Evolutionary conservation across 2,797 vertebrate genomes (phyloP), one percentile per base, ranked within the genome.

Genomic region (Mionectes olivaceus): DNA sequence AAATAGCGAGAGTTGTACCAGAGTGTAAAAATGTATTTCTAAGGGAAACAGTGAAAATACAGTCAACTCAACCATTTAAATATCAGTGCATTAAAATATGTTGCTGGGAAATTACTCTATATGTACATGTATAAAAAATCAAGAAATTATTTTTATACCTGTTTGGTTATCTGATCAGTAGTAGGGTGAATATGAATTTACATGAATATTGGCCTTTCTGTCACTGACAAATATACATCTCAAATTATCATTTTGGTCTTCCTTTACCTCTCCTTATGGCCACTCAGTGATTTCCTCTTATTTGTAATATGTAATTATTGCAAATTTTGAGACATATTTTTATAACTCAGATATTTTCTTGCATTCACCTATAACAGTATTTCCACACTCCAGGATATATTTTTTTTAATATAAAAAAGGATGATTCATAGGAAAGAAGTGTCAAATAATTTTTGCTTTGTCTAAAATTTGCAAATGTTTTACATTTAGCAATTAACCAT

Each of bases 361-460:
- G 22, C 41, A 88, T 67, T 92, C 74, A 53, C 19, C 9, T 91
- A 10, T 63, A 88, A 86, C 70, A 90, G 55, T 90, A 89, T 92
- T 96, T 89, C 65, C 47, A 73, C 86, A 95, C 92, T 96, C 88
- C 92, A 88, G 93, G 91, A 91, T 77, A 93, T 73, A 60, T 59
- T 11, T 94, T 95, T 96, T 81, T 78, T 35, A 91, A 86, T 64
- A 12, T 83, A 43, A 81, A 64, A 87, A 83, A 80, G 37, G 35
- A n/a, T 6, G 11, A 71, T 89, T 95, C 85, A 88, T 84, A 81
- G 41, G 55, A 87, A 92, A 96, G 84, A 88, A 86, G 61, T 93
- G 90, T 94, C 55, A 92, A 75, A 91, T 91, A 89, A 82, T 93
- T 88, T 94, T 91, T 82, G 49, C 47, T 88, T 96, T 92, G 76